Conservation (phyloP, 2,888 invertebrate genomes). For the Meteorus cinctellus region DNA sequence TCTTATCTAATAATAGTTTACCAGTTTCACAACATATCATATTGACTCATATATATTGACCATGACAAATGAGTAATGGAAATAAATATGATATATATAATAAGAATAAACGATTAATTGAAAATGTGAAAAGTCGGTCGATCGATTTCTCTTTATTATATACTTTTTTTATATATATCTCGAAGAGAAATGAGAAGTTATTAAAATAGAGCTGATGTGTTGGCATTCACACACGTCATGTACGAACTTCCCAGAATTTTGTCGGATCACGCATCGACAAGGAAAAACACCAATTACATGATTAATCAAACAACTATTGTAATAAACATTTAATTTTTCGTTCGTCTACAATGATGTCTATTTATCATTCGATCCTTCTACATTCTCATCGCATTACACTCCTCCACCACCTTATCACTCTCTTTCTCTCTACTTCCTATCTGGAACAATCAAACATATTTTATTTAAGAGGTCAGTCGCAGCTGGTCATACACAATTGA, state of each 20-base stretch:
- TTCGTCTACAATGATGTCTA: background rate
- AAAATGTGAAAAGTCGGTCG: constrained; percentile 12
- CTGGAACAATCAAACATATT: constrained; percentile 8
- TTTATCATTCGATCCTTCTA: background rate
- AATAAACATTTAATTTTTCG: background rate
- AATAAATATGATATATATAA: constrained; percentile 6
- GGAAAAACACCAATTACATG: background rate
- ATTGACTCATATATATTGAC: constrained; percentile 11
- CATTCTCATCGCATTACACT: background rate
- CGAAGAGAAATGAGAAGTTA: background rate
- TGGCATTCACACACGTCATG: background rate
- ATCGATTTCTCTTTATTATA: constrained; percentile 3
- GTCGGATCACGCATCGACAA: background rate
- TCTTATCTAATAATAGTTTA: background rate
- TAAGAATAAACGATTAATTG: constrained; percentile 9
- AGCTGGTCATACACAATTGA: background rate
- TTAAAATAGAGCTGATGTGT: background rate
- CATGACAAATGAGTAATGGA: constrained; percentile 8
- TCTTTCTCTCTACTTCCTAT: background rate
- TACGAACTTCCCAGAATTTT: background rate
- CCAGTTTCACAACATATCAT: background rate
- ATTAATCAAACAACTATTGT: constrained; percentile 6
- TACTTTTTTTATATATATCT: background rate
- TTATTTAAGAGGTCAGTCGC: background rate
- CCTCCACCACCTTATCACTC: background rate